A percentile compares a stretch with the other conserved stretches of the same genome.
These are phyloP conservation scores for Lithophane socia DNA, from an alignment of 2,888 invertebrate genomes.

Conservation along the genomic window DNA sequence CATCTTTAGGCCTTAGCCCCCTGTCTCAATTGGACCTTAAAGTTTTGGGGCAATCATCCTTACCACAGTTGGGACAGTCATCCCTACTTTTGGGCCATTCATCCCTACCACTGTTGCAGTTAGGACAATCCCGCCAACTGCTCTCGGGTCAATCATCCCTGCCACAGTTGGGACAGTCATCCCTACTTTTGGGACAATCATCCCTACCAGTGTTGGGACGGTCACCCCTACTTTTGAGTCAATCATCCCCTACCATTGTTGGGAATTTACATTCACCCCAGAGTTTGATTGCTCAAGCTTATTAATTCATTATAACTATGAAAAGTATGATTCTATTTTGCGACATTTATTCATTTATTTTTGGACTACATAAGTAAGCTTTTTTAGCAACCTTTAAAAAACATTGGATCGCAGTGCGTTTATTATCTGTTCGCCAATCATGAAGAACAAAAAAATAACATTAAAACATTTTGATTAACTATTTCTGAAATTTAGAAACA, in stretches of 20 bases:
- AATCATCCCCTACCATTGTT: background rate
- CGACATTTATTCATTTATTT: background rate
- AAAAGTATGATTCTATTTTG: background rate
- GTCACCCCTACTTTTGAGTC: background rate
- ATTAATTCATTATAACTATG: background rate
- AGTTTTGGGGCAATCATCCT: background rate
- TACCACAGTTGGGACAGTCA: background rate
- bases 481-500: background rate
- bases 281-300: slow-evolving; percentile 2
- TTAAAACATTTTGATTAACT: background rate
- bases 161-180: background rate
- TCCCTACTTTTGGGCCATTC: background rate
- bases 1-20: background rate
- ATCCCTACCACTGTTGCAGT: background rate
- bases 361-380: background rate
- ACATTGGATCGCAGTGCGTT: background rate
- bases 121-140: background rate
- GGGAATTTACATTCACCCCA: background rate
- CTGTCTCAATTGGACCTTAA: background rate
- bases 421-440: background rate
- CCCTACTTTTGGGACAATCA: background rate
- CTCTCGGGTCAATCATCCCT: background rate
- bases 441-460: background rate
- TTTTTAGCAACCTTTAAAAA: too few species aligned
- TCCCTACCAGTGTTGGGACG: background rate